These are phyloP conservation scores for Ceratosolen solmsi DNA, from an alignment of 1,140 invertebrate genomes.

Conservation along the genomic window DNA sequence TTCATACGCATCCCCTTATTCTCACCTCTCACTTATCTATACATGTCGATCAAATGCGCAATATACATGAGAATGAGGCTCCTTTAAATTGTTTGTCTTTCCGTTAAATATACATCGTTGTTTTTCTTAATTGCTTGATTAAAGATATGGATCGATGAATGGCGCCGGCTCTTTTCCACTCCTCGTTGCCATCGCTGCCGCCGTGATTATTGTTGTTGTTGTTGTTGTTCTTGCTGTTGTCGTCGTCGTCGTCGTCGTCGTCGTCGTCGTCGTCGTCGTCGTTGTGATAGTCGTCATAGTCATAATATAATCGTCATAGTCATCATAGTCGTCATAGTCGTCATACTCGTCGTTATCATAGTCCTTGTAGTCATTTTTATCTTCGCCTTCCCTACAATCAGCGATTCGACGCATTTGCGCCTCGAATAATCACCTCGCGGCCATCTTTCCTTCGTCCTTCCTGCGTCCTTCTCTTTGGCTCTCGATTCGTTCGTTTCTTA, in stretches of 20 bases:
- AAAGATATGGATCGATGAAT: conserved; percentile 72
- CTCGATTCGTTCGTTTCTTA: not conserved
- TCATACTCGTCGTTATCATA: not conserved
- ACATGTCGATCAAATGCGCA: conserved; percentile 56
- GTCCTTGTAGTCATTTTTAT: not conserved
- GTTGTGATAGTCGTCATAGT: not conserved
- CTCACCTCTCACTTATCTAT: conserved; percentile 13
- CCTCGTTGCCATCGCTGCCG: no score
- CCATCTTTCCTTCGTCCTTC: not conserved
- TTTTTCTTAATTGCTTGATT: conserved; percentile 71
- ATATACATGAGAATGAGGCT: conserved; percentile 68
- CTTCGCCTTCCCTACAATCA: not conserved
- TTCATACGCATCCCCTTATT: not conserved
- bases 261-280: not conserved
- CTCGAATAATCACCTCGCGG: not conserved
- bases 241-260: no score
- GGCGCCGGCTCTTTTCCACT: conserved; percentile 40
- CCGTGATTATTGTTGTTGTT: no score
- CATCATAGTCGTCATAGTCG: not conserved
- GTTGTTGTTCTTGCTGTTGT: no score
- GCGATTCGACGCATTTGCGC: not conserved
- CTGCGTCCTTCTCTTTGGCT: not conserved
- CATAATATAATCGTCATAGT: no score
- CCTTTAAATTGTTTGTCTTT: conserved; percentile 55
- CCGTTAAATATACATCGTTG: conserved; percentile 69